Conservation (phyloP, 2,113 vertebrate genomes). For the Thermophis baileyi region DNA sequence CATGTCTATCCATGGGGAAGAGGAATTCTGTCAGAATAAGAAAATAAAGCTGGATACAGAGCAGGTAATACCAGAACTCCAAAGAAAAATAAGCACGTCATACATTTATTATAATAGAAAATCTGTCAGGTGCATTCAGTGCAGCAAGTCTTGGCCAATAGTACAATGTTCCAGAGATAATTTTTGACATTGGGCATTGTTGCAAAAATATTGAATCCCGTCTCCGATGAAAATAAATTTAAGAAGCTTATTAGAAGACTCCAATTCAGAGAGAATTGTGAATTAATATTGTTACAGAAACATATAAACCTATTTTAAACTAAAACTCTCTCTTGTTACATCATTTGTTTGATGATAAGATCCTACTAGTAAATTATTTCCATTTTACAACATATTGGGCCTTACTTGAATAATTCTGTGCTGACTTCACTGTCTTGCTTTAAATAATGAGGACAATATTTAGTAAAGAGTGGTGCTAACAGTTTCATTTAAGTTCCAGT, state of each 20-base stretch:
- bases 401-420: not conserved
- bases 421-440: slow-evolving; percentile 3
- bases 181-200: not conserved
- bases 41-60: slow-evolving; percentile 69
- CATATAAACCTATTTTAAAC: fast-evolving
- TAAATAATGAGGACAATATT: not conserved
- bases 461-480: not conserved
- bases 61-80: slow-evolving; percentile 61
- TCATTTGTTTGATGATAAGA: not conserved
- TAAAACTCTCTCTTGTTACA: not conserved
- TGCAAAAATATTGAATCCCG: not conserved
- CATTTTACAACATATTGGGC: not conserved
- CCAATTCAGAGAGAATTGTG: not conserved
- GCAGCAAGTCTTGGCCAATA: fast-evolving
- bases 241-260: not conserved
- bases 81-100: not conserved
- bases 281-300: fast-evolving
- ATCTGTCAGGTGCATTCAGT: fast-evolving
- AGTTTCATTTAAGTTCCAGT: not conserved
- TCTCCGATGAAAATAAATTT: not conserved
- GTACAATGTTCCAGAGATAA: fast-evolving
- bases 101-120: fast-evolving
- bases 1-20: slow-evolving; percentile 79
- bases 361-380: not conserved
- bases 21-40: slow-evolving; percentile 67